Base-by-base conservation (phyloP, 2,888 invertebrate species). In the Cyaniris semiargus region DNA sequence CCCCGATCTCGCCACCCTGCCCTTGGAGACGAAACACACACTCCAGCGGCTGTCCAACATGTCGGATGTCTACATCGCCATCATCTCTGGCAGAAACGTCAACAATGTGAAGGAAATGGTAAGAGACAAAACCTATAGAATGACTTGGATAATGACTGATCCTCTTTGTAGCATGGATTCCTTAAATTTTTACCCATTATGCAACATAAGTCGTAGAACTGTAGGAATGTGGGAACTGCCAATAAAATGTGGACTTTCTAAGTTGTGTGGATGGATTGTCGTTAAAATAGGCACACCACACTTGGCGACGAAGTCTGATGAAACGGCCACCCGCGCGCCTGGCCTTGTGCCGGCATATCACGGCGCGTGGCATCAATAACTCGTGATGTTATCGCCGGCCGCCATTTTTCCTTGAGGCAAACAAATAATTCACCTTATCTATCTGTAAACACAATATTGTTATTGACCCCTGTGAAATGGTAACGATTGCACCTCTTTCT, bases 61-160 rank as follows among this genome's bases (percentile, higher is more conserved):
- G 92, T 95, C 97, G 0, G 98, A 98, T 84, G 97, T 97, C 10
- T 97, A 97, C 87, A 97, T 98, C 81, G 97, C 98, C 34, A 96
- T 98, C 82, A 96, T 98, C 75, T 98, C 98, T 0, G 98, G 98
- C 3, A 94, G 98, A 79, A 97, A 97, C 85, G 98, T 98, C 3
- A 96, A 97, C 83, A 98, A 98, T 86, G 97, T 98, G 0, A 97
- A 97, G 86, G 95, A 96, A 82, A 98, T 98, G 98, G 98, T 96
- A 80, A 91, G 92, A 76, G 7, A 53, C 1, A 21, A 21, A 58
- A 21, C 21, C 8, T 18, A 5, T 53, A 53, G 53, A 53, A 53
- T 10, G 44, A 44, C 13, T 13, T 44, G 44, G 44, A 2, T 38
- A 38, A 10, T 38, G 8, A 44, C 44, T 44, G 10, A 13, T 44